These are phyloP conservation scores for Polydrusus cervinus DNA, from an alignment of 2,888 invertebrate species.

Conservation along the genomic window DNA sequence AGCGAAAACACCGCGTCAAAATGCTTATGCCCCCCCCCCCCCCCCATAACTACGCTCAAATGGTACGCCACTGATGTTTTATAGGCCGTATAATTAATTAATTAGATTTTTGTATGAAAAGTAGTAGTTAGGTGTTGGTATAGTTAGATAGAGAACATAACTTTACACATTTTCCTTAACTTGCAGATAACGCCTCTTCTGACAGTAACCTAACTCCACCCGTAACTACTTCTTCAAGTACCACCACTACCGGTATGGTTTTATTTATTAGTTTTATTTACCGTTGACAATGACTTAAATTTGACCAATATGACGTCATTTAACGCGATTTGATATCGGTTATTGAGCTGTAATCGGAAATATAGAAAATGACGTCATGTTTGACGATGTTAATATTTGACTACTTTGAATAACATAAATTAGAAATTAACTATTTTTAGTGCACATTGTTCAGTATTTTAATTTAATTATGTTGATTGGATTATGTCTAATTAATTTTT, in stretches of 20 bases:
- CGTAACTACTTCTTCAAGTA: slow-evolving; percentile 32
- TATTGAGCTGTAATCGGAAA: no score
- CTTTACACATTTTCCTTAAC: slow-evolving; percentile 24
- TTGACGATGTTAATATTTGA: no score
- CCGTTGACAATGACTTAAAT: slow-evolving; percentile 11
- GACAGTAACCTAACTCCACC: slow-evolving; percentile 44
- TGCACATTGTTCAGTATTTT: no score
- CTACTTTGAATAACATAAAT: no score
- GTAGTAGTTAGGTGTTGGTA: background rate
- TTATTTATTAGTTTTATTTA: slow-evolving; percentile 5
- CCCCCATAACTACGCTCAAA: background rate
- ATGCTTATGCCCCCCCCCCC: background rate
- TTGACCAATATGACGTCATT: no score
- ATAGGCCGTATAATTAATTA: no score
- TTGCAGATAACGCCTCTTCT: slow-evolving; percentile 43
- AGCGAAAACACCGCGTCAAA: slow-evolving; percentile 3
- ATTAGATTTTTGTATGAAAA: no score
- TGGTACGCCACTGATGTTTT: background rate
- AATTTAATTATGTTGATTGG: no score
- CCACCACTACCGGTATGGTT: slow-evolving; percentile 43
- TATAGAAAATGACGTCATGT: no score
- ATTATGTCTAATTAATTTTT: no score
- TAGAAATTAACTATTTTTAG: no score
- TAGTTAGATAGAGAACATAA: slow-evolving; percentile 21
- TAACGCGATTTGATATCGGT: no score